Percentiles rank a stretch among this genome's conserved stretches.
These are phyloP conservation scores for Bruchidius siliquastri DNA, from an alignment of 2,888 invertebrate species.

Conservation along the genomic window DNA sequence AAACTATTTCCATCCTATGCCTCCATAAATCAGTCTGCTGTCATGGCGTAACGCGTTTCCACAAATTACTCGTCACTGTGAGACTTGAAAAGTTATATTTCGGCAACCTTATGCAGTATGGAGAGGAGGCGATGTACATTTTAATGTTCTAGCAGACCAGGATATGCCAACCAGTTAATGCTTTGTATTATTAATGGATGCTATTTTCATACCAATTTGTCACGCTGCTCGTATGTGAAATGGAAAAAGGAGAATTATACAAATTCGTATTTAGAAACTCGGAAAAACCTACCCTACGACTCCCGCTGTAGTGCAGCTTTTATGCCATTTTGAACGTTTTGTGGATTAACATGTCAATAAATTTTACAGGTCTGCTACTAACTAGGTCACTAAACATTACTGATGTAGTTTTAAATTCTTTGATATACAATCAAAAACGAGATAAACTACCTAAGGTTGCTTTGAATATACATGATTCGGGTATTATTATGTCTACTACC, in stretches of 20 bases:
- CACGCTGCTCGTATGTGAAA: neutral
- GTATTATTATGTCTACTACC: too few relatives aligned
- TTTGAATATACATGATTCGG: too few relatives aligned
- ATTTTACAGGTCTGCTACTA: too few relatives aligned
- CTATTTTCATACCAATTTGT: neutral
- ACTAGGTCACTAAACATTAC: too few relatives aligned
- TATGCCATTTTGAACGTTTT: too few relatives aligned
- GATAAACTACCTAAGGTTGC: too few relatives aligned
- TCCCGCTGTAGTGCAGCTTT: too few relatives aligned
- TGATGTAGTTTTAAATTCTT: too few relatives aligned
- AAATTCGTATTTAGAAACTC: too few relatives aligned
- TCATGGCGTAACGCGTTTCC: neutral
- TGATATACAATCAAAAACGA: too few relatives aligned
- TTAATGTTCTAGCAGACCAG: neutral
- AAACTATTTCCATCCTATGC: neutral
- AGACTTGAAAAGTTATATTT: neutral
- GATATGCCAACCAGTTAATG: neutral
- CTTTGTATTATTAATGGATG: neutral
- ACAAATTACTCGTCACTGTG: neutral
- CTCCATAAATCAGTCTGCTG: neutral
- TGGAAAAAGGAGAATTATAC: neutral
- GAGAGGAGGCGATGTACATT: neutral
- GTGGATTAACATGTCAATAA: too few relatives aligned
- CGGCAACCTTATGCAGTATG: neutral
- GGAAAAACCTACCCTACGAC: too few relatives aligned